Conservation (phyloP, 2,113 vertebrate species). For the Mustelus asterias region DNA sequence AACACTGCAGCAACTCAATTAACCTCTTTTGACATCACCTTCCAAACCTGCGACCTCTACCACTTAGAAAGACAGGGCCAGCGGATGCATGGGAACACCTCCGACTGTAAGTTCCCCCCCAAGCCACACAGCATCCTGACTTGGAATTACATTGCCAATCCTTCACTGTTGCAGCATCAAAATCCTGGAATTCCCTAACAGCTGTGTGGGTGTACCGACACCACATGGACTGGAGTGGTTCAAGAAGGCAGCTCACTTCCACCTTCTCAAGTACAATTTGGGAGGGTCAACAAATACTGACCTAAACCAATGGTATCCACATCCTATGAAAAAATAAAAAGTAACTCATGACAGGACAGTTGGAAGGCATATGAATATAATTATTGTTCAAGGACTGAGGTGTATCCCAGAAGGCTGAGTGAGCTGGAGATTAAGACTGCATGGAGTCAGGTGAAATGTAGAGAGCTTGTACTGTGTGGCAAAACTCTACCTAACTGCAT, state of each 20-base stretch:
- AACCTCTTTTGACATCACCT: not conserved
- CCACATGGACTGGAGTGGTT: not conserved
- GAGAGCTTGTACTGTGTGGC: not conserved
- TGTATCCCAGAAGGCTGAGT: not conserved
- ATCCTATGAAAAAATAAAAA: not conserved
- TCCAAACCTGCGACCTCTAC: not conserved
- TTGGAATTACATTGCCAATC: not conserved
- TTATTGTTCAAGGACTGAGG: not conserved
- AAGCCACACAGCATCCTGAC: not conserved
- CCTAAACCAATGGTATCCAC: not conserved
- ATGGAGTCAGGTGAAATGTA: not conserved
- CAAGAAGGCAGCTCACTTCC: no score
- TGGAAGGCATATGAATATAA: not conserved
- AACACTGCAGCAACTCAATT: not conserved
- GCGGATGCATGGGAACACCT: not conserved
- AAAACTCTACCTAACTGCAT: not conserved
- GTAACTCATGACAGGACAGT: not conserved
- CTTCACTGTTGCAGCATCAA: not conserved
- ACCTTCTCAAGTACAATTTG: not conserved
- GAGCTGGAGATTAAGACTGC: not conserved
- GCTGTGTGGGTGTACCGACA: not conserved
- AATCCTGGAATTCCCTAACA: not conserved
- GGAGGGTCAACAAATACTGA: not conserved
- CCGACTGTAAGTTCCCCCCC: not conserved
- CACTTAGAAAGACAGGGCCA: not conserved